phyloP scores from a whole-genome alignment of 2,888 invertebrate species.

The Hedychridium roseum region DNA sequence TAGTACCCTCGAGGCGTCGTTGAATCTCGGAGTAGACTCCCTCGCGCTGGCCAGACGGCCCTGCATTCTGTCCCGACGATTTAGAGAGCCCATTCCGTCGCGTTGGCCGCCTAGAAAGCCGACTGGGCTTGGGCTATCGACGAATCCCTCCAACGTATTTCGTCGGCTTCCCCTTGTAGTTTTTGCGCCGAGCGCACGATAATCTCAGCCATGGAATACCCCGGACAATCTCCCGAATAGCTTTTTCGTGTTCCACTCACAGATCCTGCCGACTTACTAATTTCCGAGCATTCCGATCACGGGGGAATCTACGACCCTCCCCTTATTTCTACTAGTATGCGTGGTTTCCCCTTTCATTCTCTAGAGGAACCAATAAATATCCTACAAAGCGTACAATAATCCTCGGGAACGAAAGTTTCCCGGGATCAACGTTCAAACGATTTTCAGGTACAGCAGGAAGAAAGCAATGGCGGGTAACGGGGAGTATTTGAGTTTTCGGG shows the following conservation, averaged over 20 bases:
- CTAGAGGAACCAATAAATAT: too few relatives aligned
- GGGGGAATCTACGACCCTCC: too few relatives aligned
- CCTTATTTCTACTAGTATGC: too few relatives aligned
- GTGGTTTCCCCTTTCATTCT: too few relatives aligned
- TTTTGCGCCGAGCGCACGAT: neutral
- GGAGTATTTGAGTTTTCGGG: constrained; percentile 50
- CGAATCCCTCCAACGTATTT: neutral
- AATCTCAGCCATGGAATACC: too few relatives aligned
- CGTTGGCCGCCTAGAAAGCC: constrained; percentile 15
- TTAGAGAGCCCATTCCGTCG: constrained; percentile 24
- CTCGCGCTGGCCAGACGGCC: constrained; percentile 21
- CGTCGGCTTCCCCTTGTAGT: neutral
- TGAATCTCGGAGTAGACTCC: constrained; percentile 40
- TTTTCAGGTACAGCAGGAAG: constrained; percentile 25
- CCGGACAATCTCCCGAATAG: constrained; percentile 29
- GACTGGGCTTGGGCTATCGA: constrained; percentile 4
- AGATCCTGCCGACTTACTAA: constrained; percentile 31
- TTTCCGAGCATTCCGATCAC: constrained; percentile 27
- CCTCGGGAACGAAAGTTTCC: too few relatives aligned
- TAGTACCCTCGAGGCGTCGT: constrained; percentile 47
- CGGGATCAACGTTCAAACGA: too few relatives aligned
- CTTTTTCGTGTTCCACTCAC: constrained; percentile 33
- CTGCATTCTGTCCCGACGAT: constrained; percentile 26
- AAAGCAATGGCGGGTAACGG: neutral
- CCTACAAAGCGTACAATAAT: too few relatives aligned